Evolutionary conservation across 2,888 invertebrate genomes (phyloP).

Genomic region (Electrophaes corylata): DNA sequence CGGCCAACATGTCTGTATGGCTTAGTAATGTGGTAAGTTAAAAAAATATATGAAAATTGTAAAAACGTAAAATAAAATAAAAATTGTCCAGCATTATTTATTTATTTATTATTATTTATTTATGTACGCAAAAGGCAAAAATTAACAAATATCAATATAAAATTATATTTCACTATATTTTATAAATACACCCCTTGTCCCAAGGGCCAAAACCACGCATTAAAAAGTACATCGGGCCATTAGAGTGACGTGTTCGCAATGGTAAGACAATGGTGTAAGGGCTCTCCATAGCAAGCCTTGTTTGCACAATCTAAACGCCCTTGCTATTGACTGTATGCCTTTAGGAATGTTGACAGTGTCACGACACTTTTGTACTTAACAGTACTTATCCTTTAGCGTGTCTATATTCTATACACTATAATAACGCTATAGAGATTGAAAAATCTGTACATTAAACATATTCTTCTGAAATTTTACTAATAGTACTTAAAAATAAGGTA

Average conservation of each 20-base stretch:
- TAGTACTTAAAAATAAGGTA: too few relatives aligned
- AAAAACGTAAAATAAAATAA: too few relatives aligned
- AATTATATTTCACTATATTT: not conserved
- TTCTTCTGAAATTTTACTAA: too few relatives aligned
- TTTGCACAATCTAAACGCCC: conserved; percentile 43
- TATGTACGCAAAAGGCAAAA: too few relatives aligned
- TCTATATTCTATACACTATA: too few relatives aligned
- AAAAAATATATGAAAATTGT: too few relatives aligned
- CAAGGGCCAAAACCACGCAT: conserved; percentile 28
- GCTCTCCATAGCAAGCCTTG: conserved; percentile 36
- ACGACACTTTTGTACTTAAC: conserved; percentile 13
- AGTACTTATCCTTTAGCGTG: conserved; percentile 8
- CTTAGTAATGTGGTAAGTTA: too few relatives aligned
- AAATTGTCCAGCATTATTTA: too few relatives aligned
- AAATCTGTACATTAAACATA: too few relatives aligned
- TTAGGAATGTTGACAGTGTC: conserved; percentile 19
- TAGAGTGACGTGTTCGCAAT: conserved; percentile 44
- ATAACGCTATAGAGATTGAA: too few relatives aligned
- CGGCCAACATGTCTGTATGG: too few relatives aligned
- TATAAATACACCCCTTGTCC: conserved; percentile 11
- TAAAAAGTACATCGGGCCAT: conserved; percentile 52
- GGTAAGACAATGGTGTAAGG: conserved; percentile 50
- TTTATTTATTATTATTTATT: too few relatives aligned
- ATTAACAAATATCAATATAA: not conserved
- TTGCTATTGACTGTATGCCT: conserved; percentile 16